These are phyloP conservation scores for Sesia apiformis DNA, from an alignment of 2,888 invertebrate genomes.

Conservation along the genomic window DNA sequence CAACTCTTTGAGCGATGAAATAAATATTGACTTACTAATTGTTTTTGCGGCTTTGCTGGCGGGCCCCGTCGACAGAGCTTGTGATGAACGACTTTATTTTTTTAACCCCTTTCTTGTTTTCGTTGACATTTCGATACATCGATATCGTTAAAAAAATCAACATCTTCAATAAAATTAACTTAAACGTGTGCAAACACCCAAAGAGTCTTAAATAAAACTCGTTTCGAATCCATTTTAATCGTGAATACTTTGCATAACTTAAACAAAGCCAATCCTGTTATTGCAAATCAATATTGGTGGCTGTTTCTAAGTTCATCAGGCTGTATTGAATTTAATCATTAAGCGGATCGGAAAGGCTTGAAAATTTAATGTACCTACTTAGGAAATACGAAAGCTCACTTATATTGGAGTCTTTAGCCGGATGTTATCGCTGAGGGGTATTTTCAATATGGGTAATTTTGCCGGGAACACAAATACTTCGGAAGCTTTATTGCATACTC, in stretches of 20 bases:
- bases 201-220: slow-evolving; percentile 13
- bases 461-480: slow-evolving; percentile 68
- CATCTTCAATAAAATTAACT: slow-evolving; percentile 12
- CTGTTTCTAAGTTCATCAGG: slow-evolving; percentile 33
- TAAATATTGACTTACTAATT: slow-evolving; percentile 71
- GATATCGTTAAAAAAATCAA: slow-evolving; percentile 15
- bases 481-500: slow-evolving; percentile 69
- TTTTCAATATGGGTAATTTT: slow-evolving; percentile 73
- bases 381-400: neutral
- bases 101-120: slow-evolving; percentile 45
- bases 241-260: slow-evolving; percentile 44
- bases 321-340: slow-evolving; percentile 40
- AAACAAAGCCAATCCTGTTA: slow-evolving; percentile 41
- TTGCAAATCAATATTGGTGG: slow-evolving; percentile 44
- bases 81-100: slow-evolving; percentile 65
- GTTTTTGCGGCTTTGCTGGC: slow-evolving; percentile 65
- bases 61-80: slow-evolving; percentile 57
- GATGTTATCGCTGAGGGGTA: slow-evolving; percentile 67
- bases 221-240: slow-evolving; percentile 20
- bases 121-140: slow-evolving; percentile 35
- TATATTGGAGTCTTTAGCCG: slow-evolving; percentile 54
- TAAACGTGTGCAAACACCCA: slow-evolving; percentile 21
- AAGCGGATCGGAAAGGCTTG: slow-evolving; percentile 21
- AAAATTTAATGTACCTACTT: slow-evolving; percentile 9
- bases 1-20: slow-evolving; percentile 53